Evolutionary conservation across 2,888 invertebrate genomes (phyloP), one percentile per base, ranked within the genome.

Genomic region (Oxystoma pomonae): DNA sequence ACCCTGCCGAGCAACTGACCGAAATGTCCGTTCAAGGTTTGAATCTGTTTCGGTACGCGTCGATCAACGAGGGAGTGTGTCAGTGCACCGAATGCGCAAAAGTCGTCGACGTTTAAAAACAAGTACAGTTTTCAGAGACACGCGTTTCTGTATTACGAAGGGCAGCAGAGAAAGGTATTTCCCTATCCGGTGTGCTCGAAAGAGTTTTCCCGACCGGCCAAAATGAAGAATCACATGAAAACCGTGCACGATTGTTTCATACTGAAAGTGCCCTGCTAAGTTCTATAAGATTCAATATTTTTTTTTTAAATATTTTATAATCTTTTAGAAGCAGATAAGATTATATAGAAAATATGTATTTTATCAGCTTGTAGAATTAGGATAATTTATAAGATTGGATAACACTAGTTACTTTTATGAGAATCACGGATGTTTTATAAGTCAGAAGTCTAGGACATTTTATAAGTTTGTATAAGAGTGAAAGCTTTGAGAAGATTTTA

Each of bases 211-310:
- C 84, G 94, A 70, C 95, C 95, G 0, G 95, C 95, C 79, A 95
- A 95, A 81, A 94, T 95, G 94, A 95, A 95, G 79, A 94, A 94
- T 76, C 95, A 95, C 80, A 90, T 94, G 90, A 93, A 94, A 80
- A 94, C 93, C 67, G 94, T 94, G 59, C 95, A 95, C 78, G 94
- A 94, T 75, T 93, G 91, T 76, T 93, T 91, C 79, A 90, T 92
- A 84, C 91, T 92, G 63, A 92, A 92, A 81, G 53, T 17, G n/a
- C n/a, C n/a, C n/a, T n/a, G n/a, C n/a, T n/a, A n/a, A n/a, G n/a
- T n/a, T n/a, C n/a, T n/a, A n/a, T n/a, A n/a, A n/a, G n/a, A n/a
- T n/a, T n/a, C n/a, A n/a, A n/a, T n/a, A n/a, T n/a, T n/a, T n/a
- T n/a, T n/a, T n/a, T n/a, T n/a, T n/a, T n/a, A n/a, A n/a, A n/a